Conservation (phyloP, 2,797 vertebrate species). For the Smutsia gigantea region DNA sequence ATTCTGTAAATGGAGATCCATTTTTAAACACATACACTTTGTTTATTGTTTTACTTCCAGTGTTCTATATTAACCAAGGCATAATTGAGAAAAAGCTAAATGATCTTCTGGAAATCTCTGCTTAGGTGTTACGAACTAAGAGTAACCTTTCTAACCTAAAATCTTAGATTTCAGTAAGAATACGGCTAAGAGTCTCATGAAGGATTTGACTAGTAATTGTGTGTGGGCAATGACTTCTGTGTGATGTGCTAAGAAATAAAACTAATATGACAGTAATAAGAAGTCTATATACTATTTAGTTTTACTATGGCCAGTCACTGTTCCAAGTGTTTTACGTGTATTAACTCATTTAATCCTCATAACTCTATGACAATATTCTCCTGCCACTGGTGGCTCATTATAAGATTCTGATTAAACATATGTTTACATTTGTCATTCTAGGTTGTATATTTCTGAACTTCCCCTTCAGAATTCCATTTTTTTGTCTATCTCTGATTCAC, state of each 20-base stretch:
- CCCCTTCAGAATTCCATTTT: neutral
- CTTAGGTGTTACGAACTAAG: neutral
- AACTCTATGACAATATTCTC: neutral
- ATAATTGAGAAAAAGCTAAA: neutral
- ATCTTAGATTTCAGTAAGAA: neutral
- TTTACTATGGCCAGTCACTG: neutral
- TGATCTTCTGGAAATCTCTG: neutral
- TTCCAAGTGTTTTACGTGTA: neutral
- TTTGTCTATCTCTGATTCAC: neutral
- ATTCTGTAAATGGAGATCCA: neutral
- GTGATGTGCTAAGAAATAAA: neutral
- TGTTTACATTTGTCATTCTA: neutral
- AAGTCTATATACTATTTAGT: neutral
- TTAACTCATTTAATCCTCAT: neutral
- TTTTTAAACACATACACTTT: neutral
- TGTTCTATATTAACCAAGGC: neutral
- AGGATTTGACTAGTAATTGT: neutral
- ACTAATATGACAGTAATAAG: neutral
- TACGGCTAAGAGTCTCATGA: neutral
- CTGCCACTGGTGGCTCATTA: neutral
- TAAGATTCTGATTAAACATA: neutral
- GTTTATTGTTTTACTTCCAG: neutral
- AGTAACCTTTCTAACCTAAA: neutral
- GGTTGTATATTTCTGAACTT: neutral
- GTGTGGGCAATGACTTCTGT: neutral